Conservation (phyloP, 2,113 vertebrate genomes). For the Turdus rufiventris region DNA sequence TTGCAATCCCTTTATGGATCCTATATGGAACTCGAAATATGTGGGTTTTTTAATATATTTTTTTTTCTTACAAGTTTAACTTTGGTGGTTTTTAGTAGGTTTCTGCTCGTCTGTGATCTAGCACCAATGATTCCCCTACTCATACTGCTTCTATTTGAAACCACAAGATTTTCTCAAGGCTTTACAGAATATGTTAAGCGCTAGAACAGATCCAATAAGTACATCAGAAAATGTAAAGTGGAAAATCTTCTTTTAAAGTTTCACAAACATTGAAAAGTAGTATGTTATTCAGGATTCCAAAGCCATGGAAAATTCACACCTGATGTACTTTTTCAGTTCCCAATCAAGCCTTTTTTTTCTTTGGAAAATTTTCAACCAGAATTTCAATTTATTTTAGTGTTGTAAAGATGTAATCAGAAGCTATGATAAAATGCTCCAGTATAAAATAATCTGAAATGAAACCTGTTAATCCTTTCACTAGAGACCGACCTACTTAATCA, state of each 20-base stretch:
- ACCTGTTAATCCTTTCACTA: background rate
- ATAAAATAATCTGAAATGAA: background rate
- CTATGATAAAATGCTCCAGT: background rate
- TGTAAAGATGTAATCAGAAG: background rate
- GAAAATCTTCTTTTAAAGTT: background rate
- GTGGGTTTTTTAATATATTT: accelerated
- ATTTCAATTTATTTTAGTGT: background rate
- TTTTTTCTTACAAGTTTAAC: background rate
- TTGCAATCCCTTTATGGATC: background rate
- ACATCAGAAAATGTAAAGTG: background rate
- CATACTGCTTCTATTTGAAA: background rate
- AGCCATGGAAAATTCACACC: background rate
- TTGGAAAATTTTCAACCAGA: background rate
- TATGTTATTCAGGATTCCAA: background rate
- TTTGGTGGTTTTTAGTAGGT: background rate
- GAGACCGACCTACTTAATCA: background rate
- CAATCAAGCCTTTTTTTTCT: background rate
- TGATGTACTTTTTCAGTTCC: background rate
- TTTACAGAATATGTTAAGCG: background rate
- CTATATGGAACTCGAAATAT: background rate
- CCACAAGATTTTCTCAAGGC: background rate
- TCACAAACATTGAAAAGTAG: background rate
- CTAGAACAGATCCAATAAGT: background rate
- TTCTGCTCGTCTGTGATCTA: background rate
- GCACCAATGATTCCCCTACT: background rate